These are phyloP conservation scores for Parasteatoda lunata DNA, from an alignment of 2,888 invertebrate species.

Conservation along the genomic window DNA sequence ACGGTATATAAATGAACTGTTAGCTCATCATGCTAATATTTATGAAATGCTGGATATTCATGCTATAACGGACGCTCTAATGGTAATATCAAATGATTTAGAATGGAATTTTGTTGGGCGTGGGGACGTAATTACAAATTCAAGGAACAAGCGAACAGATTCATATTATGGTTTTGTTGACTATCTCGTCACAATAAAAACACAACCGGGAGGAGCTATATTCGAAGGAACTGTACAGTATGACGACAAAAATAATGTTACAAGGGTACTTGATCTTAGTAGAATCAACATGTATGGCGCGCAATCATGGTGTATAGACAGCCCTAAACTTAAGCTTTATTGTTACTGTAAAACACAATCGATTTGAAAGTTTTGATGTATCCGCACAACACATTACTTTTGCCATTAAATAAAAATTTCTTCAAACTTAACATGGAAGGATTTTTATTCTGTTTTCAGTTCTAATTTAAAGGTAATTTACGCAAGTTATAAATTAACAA, in stretches of 20 bases:
- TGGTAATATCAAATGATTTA: conserved; percentile 35
- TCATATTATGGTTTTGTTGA: conserved; percentile 72
- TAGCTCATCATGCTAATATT: neutral
- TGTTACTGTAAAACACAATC: conserved; percentile 72
- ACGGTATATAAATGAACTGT: conserved; percentile 10
- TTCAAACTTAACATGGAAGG: too few relatives aligned
- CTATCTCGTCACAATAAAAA: conserved; percentile 81
- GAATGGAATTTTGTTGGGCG: neutral
- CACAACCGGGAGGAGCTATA: conserved; percentile 81
- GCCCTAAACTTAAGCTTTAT: conserved; percentile 72
- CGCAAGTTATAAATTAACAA: too few relatives aligned
- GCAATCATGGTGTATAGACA: conserved; percentile 74
- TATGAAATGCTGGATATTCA: conserved; percentile 17
- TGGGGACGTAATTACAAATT: neutral
- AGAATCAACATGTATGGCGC: conserved; percentile 74
- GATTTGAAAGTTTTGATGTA: too few relatives aligned
- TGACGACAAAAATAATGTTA: conserved; percentile 42
- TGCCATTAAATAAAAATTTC: too few relatives aligned
- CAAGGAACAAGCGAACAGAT: conserved; percentile 18
- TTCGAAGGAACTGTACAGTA: conserved; percentile 85
- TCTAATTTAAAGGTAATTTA: too few relatives aligned
- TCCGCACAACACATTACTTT: too few relatives aligned
- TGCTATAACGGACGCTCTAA: conserved; percentile 8
- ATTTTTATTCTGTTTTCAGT: too few relatives aligned
- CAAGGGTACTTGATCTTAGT: conserved; percentile 78